Evolutionary conservation across 2,888 invertebrate genomes (phyloP).

Genomic region (Andricus curvator): DNA sequence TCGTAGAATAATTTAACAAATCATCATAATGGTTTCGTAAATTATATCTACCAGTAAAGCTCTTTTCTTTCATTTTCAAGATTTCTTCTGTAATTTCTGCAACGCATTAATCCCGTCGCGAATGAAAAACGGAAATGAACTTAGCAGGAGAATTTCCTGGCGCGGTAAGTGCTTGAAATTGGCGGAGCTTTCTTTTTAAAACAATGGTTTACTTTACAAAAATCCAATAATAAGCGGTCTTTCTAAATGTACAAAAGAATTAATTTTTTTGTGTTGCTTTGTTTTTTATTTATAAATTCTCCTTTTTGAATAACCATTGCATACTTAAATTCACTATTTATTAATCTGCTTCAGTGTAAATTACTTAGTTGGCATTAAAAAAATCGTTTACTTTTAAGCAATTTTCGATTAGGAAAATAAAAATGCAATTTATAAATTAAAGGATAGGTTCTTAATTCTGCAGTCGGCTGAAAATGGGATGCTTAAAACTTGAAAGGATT

Average conservation of each 20-base stretch:
- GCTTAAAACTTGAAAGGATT: conserved; percentile 21
- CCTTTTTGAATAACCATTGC: background rate
- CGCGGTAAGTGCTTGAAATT: background rate
- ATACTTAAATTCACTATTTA: too few relatives aligned
- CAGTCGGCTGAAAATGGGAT: conserved; percentile 15
- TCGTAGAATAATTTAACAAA: background rate
- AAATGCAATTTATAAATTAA: background rate
- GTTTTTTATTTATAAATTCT: background rate
- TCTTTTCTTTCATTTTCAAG: background rate
- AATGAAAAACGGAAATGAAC: conserved; percentile 23
- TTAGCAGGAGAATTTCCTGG: background rate
- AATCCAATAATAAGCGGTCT: background rate
- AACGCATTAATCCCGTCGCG: conserved; percentile 11
- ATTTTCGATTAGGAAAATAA: background rate
- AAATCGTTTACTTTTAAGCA: too few relatives aligned
- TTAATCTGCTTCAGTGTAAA: background rate
- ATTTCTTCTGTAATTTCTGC: conserved; percentile 4
- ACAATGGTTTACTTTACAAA: background rate
- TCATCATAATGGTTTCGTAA: background rate
- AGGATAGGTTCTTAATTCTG: background rate
- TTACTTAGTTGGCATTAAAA: too few relatives aligned
- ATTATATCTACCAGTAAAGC: background rate
- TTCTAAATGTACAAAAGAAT: conserved; percentile 3
- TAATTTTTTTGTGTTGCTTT: background rate
- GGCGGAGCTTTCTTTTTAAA: background rate